A percentile compares a stretch with the other conserved stretches of the same genome.
Conservation (phyloP, 2,113 vertebrate genomes). For the Protobothrops mucrosquamatus region DNA sequence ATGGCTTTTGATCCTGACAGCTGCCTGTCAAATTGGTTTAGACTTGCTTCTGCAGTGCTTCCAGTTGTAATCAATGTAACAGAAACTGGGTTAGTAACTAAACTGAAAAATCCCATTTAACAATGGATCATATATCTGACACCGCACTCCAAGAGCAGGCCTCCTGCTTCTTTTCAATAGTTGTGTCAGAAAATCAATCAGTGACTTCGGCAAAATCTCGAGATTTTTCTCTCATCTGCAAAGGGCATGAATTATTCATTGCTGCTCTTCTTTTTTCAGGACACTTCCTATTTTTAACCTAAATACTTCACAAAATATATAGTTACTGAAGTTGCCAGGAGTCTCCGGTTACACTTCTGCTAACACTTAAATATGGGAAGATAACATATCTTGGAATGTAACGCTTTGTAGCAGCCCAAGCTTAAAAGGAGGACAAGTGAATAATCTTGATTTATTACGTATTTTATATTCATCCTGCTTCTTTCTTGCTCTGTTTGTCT, state of each 20-base stretch:
- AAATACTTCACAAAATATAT: constrained; percentile 29
- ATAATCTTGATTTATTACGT: constrained; percentile 10
- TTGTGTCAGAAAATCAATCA: constrained; percentile 93
- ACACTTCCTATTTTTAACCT: constrained; percentile 35
- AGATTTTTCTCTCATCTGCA: constrained; percentile 63
- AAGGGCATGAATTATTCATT: constrained; percentile 79
- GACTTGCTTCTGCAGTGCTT: neutral
- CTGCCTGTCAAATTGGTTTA: neutral
- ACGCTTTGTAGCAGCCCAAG: constrained; percentile 16
- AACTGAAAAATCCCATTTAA: constrained; percentile 30
- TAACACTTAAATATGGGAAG: neutral
- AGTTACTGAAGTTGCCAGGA: neutral
- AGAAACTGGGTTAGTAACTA: constrained; percentile 8
- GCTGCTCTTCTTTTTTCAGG: constrained; percentile 35
- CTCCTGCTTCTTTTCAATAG: constrained; percentile 53
- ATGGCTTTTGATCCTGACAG: neutral
- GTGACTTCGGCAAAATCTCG: constrained; percentile 71
- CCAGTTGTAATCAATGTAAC: constrained; percentile 5
- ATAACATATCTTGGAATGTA: neutral
- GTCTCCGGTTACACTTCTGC: neutral
- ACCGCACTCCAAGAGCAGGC: constrained; percentile 14
- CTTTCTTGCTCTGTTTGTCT: neutral
- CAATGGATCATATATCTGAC: constrained; percentile 17
- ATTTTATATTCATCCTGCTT: neutral
- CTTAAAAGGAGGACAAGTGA: neutral